Percentiles rank a stretch among this genome's conserved stretches.
These are phyloP conservation scores for Drosophila austrosaltans DNA, from an alignment of 2,888 invertebrate genomes.

Conservation along the genomic window DNA sequence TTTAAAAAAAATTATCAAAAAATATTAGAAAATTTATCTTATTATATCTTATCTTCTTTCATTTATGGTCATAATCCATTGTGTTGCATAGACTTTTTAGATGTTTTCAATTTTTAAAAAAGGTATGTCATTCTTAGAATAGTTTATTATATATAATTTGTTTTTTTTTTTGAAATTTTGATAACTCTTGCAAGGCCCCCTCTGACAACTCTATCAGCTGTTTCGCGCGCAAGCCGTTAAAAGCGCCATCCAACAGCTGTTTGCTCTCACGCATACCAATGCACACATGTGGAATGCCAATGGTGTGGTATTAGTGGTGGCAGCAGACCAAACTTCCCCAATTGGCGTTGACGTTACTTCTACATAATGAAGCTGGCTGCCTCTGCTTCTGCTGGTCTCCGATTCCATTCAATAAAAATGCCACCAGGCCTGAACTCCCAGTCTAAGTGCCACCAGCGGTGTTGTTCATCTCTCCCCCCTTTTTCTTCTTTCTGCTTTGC, in stretches of 20 bases:
- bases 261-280: conserved; percentile 17
- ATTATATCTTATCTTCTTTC: no score
- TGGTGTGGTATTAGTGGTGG: not conserved
- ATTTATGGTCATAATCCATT: not conserved
- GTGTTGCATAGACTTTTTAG: not conserved
- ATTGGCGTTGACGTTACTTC: conserved; percentile 33
- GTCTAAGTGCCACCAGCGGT: conserved; percentile 37
- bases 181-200: not conserved
- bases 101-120: not conserved
- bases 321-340: conserved; percentile 11
- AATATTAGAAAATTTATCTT: no score
- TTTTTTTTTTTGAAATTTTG: not conserved
- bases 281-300: conserved; percentile 6
- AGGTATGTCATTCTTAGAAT: not conserved
- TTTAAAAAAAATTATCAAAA: not conserved
- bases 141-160: not conserved
- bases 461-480: conserved; percentile 20
- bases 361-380: conserved; percentile 10
- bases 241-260: conserved; percentile 61
- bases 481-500: not conserved
- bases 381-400: conserved; percentile 32
- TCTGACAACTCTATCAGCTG: conserved; percentile 68
- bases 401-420: conserved; percentile 50
- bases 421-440: conserved; percentile 4
- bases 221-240: conserved; percentile 50